Evolutionary conservation across 2,797 vertebrate species (phyloP), one percentile per base, ranked within the genome.

Genomic region (Muscicapa striata): DNA sequence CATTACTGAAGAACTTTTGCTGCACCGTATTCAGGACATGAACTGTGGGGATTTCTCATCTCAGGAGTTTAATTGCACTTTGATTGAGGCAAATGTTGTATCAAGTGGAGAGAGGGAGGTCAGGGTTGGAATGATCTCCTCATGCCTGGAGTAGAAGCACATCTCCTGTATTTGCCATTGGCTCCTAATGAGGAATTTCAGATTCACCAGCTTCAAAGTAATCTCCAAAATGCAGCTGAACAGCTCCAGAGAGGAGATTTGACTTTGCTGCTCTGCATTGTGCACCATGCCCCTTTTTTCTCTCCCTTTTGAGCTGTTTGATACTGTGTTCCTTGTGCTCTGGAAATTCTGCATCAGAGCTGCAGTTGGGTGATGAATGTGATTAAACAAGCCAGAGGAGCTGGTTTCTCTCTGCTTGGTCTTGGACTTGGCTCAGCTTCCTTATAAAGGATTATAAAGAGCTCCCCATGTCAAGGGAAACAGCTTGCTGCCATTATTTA

Each of bases 31-130:
- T 90, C 80, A 69, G 88, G 67, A 76, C 77, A 54, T 43, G 88
- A 91, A 57, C 80, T 45, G 30, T 7, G 21, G 85, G 57, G 59
- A 87, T 74, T 93, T 78, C 91, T 88, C 59, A 59, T 87, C 93
- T 93, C 63, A 43, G 94, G 85, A 69, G 84, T 63, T 94, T 96
- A 95, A 95, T 92, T 94, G 84, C 80, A 79, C 94, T 95, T 90
- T 87, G 86, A 94, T 57, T 91, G 84, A 95, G 69, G 80, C 76
- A 88, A 95, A 92, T 63, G 88, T 90, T 90, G 70, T 73, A 88
- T 63, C 80, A 76, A 90, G 67, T 89, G 74, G 36, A 57, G 49
- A 79, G 81, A 83, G 63, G 70, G 67, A 91, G 88, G 93, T 88
- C 84, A 84, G 45, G 45, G 70, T 32, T 90, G 70, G 48, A 90